Conservation (phyloP, 1,140 invertebrate species). For the Chrysopa pallens region DNA sequence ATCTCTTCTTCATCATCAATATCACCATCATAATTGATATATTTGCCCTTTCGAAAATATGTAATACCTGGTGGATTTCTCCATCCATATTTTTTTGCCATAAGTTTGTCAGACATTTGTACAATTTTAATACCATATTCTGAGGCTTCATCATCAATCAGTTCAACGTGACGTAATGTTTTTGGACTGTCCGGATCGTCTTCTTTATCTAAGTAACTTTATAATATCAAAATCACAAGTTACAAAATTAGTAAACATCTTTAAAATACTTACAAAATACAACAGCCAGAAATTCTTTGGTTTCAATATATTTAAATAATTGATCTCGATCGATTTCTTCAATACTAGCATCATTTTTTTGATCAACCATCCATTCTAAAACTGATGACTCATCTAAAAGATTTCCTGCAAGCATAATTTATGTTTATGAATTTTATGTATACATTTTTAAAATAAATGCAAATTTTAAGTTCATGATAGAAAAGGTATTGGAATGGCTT, state of each 20-base stretch:
- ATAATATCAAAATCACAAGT: constrained; percentile 4
- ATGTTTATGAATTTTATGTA: neutral
- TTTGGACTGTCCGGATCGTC: constrained; percentile 60
- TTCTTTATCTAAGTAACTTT: constrained; percentile 46
- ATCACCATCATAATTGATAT: constrained; percentile 82
- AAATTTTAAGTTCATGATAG: neutral
- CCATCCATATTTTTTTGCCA: constrained; percentile 89
- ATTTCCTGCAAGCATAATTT: constrained; percentile 45
- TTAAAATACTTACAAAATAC: constrained; percentile 66
- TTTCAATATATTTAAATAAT: constrained; percentile 71
- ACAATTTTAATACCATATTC: constrained; percentile 87
- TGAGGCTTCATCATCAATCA: constrained; percentile 79
- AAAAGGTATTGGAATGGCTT: neutral
- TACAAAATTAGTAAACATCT: neutral
- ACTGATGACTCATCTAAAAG: constrained; percentile 70
- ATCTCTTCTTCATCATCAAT: constrained; percentile 88
- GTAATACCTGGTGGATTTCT: constrained; percentile 77
- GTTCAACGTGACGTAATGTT: constrained; percentile 65
- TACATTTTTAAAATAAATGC: neutral
- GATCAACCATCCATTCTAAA: constrained; percentile 76
- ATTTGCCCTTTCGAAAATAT: constrained; percentile 80
- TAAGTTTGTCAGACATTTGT: constrained; percentile 72
- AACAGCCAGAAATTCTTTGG: constrained; percentile 81
- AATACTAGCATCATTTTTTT: constrained; percentile 85
- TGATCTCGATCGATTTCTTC: constrained; percentile 76